Evolutionary conservation across 2,888 invertebrate species (phyloP).

Genomic region (Eristalis pertinax): DNA sequence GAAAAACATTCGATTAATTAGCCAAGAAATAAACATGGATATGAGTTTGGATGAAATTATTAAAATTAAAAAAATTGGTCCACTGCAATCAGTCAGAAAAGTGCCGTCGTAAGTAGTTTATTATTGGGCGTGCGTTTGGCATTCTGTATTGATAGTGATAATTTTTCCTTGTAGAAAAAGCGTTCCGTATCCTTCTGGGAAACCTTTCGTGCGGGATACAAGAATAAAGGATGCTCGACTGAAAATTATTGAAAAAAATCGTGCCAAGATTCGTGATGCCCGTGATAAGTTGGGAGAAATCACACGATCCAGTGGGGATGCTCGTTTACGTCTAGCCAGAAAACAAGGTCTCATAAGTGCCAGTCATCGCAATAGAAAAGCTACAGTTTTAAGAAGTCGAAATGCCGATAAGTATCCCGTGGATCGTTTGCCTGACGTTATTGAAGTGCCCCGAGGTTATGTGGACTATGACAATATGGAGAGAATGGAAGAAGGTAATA

Average conservation of each 20-base stretch:
- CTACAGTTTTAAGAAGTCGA: not conserved
- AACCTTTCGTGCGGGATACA: slow-evolving; percentile 30
- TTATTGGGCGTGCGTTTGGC: not conserved
- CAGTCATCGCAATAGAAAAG: slow-evolving; percentile 25
- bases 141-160: not conserved
- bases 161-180: slow-evolving; percentile 36
- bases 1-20: not conserved
- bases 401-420: slow-evolving; percentile 30
- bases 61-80: slow-evolving; percentile 74
- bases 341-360: slow-evolving; percentile 77
- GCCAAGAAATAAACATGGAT: slow-evolving; percentile 74
- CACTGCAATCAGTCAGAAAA: slow-evolving; percentile 41
- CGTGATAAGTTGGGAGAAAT: slow-evolving; percentile 90
- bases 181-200: slow-evolving; percentile 29
- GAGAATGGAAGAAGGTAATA: slow-evolving; percentile 78
- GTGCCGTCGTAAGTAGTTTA: slow-evolving; percentile 50
- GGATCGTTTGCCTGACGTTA: slow-evolving; percentile 72
- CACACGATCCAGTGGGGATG: slow-evolving; percentile 88
- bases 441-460: slow-evolving; percentile 78
- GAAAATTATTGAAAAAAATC: slow-evolving; percentile 90
- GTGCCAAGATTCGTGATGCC: slow-evolving; percentile 89
- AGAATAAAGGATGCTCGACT: slow-evolving; percentile 86
- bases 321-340: slow-evolving; percentile 87
- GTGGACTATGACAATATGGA: slow-evolving; percentile 81
- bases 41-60: slow-evolving; percentile 78